phyloP scores from a whole-genome alignment of 2,888 invertebrate species.

The Megastigmus dorsalis region DNA sequence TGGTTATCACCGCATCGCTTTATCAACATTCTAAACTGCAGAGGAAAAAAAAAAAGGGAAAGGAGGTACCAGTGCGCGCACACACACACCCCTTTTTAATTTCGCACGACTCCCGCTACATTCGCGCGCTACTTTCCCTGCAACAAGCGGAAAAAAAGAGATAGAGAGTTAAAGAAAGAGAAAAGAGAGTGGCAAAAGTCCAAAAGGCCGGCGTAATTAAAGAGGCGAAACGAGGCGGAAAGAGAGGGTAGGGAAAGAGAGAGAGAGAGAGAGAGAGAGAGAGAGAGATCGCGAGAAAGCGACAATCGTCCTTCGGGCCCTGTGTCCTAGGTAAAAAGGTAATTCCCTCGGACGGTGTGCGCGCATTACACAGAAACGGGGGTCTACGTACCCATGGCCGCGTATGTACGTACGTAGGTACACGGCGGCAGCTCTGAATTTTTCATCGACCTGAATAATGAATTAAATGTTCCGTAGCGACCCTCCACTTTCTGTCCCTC shows the following conservation, averaged over 20 bases:
- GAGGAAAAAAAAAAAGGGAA: too few species aligned
- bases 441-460: conserved; percentile 73
- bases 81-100: conserved; percentile 19
- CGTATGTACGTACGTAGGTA: too few species aligned
- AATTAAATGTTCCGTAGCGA: conserved; percentile 72
- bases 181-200: conserved; percentile 35
- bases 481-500: conserved; percentile 58
- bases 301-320: conserved; percentile 54
- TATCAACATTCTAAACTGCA: too few species aligned
- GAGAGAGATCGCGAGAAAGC: conserved; percentile 37
- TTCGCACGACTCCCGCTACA: background rate
- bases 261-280: conserved; percentile 44
- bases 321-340: conserved; percentile 33
- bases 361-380: conserved; percentile 12
- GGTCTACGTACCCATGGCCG: background rate
- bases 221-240: conserved; percentile 32
- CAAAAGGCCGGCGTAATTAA: conserved; percentile 43
- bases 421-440: conserved; percentile 62
- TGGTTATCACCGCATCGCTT: too few species aligned
- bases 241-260: conserved; percentile 48
- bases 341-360: conserved; percentile 10
- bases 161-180: conserved; percentile 7
- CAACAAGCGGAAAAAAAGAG: background rate
- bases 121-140: background rate
- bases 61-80: too few species aligned